Evolutionary conservation across 2,113 vertebrate species (phyloP), one percentile per base, ranked within the genome.

Genomic region (Oncorhynchus nerka): DNA sequence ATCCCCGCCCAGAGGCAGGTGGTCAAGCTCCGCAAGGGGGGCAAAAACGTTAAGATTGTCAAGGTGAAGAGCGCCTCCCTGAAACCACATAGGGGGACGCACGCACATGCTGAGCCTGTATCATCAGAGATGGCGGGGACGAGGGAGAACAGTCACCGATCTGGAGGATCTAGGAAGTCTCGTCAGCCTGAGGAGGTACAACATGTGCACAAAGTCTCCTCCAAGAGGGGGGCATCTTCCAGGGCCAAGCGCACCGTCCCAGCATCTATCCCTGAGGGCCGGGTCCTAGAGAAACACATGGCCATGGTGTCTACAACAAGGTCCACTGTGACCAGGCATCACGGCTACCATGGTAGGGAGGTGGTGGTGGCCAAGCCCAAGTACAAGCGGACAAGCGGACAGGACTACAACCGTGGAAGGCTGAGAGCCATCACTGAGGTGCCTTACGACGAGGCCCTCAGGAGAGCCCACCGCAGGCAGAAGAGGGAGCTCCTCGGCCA

Each of bases 321-420:
- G 5, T 75, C 81, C 28, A 34, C 67, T 39, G 30, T 30, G 5
- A 82, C 84, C 39, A 87, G 73, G 70, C 81, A 88, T 71, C 84
- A 84, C 48, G 75, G 84, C 24, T 77, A 81, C 78, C 87, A 84
- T 19, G 65, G 81, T 67, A 91, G 93, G 7, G 94, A 96, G 1
- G 88, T 90, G 0, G 94, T 97, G 13, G 89, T 97, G 68, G 93
- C 95, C 80, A 99, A 96, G 71, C 96, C 94, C 0, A 96, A 95
- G 71, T 91, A 96, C 90, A 98, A 97, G 84, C 93, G 95, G 1
- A 19, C 51, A 55, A 93, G 85, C 0, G 94, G 51, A 55, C 51
- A 55, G 51, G 51, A 96, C 76, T 95, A 95, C 51, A 55, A 55
- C 82, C 92, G 93, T 8, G 91, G 93, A 6, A 91, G 93, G 3